Base-by-base conservation (phyloP, 2,113 vertebrate genomes). In the Lepus timidus region DNA sequence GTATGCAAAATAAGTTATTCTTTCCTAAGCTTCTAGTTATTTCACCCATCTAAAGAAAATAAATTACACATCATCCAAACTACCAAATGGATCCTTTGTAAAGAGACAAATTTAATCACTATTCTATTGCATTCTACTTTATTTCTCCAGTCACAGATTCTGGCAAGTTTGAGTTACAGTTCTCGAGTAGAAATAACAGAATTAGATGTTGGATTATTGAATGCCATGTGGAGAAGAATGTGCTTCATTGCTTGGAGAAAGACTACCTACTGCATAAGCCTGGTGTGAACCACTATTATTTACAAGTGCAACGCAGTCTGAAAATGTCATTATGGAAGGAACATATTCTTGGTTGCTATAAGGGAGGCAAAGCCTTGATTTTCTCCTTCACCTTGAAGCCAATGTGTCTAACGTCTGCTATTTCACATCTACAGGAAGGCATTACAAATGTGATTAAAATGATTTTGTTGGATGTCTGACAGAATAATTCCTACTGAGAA, bases 361-460 rank as follows among this genome's bases (percentile, higher is more conserved):
- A 86, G 25, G 71, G 33, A 96, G 29, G 1, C 3, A 97, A 95
- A 90, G 5, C 6, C 88, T 97, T 93, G 6, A 89, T 89, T 97
- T 82, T 91, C 12, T 17, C 80, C 17, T 83, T 96, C 85, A 83
- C 68, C 71, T 93, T 87, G 44, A 73, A 95, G 70, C 85, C 85
- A 94, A 29, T 20, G 52, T 94, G 52, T 29, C 71, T 36, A 95
- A 2, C 1, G 64, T 93, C 85, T 96, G 74, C 62, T 89, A 44
- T 95, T 96, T 23, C 29, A 44, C 44, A 81, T 14, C 52, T 83
- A 39, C 11, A 96, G 36, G 11, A 92, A 96, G 76, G 68, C 71
- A 80, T 95, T 96, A 82, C 4, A 97, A 96, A 96, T 92, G 7
- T 92, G 33, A 97, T 76, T 96, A 97, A 96, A 94, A 88, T 81